Percentiles rank a stretch among this genome's conserved stretches.
phyloP scores from a whole-genome alignment of 2,888 invertebrate species.

The Lycophotia porphyrea region DNA sequence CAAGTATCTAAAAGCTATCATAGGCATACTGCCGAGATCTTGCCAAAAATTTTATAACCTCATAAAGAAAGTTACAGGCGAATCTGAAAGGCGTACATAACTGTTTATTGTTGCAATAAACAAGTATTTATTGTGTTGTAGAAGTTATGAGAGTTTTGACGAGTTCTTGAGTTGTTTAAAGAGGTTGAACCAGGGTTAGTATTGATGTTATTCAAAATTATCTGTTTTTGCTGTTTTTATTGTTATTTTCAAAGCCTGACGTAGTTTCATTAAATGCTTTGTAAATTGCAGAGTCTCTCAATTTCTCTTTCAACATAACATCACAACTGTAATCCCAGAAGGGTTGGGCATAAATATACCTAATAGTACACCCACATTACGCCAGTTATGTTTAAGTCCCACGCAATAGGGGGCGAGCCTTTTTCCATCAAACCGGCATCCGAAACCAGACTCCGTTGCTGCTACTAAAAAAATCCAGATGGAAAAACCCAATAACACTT shows the following conservation, averaged over 20 bases:
- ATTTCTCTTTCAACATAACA: neutral
- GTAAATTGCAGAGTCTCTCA: too few relatives aligned
- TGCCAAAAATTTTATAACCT: slow-evolving; percentile 16
- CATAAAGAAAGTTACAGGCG: slow-evolving; percentile 22
- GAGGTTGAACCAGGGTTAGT: neutral
- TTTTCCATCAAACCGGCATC: too few relatives aligned
- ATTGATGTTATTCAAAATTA: slow-evolving; percentile 3
- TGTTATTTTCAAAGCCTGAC: neutral
- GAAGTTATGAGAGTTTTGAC: neutral
- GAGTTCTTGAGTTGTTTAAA: neutral
- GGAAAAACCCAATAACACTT: too few relatives aligned
- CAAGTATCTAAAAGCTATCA: neutral
- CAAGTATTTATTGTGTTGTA: slow-evolving; percentile 19
- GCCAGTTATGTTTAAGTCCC: too few relatives aligned
- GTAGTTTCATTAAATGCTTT: neutral
- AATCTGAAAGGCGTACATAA: slow-evolving; percentile 11
- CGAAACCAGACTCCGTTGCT: too few relatives aligned
- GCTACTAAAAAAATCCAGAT: too few relatives aligned
- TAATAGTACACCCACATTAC: too few relatives aligned
- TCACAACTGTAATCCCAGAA: too few relatives aligned
- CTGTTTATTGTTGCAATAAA: slow-evolving; percentile 38
- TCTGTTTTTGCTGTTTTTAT: neutral
- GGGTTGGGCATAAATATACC: too few relatives aligned
- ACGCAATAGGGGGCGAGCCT: too few relatives aligned
- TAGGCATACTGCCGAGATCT: slow-evolving; percentile 28